Conservation (phyloP, 2,113 vertebrate species). For the Sterrhoptilus dennistouni region DNA sequence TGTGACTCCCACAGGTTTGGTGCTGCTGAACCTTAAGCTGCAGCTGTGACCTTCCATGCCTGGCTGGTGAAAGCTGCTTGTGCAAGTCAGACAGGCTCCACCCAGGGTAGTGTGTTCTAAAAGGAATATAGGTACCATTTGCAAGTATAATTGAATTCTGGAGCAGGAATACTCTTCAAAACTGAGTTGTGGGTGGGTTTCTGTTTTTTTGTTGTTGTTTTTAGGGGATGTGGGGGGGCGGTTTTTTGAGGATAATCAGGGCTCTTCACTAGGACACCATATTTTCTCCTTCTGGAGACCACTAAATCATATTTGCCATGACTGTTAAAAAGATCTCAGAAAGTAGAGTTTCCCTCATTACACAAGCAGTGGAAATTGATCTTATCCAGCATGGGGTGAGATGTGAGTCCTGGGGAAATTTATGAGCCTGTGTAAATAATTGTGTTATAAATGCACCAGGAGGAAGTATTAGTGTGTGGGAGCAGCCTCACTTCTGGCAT, state of each 20-base stretch:
- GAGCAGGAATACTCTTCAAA: background rate
- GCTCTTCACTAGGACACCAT: background rate
- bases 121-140: background rate
- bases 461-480: background rate
- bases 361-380: background rate
- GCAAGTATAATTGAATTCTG: background rate
- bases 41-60: background rate
- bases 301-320: background rate
- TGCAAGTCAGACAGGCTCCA: background rate
- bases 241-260: background rate
- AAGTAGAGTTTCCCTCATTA: background rate
- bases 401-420: background rate
- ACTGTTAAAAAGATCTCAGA: background rate
- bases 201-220: background rate
- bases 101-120: background rate
- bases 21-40: background rate
- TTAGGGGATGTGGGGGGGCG: accelerated
- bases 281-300: background rate
- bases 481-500: background rate
- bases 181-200: background rate
- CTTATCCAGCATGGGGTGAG: background rate
- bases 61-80: background rate
- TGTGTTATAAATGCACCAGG: no score
- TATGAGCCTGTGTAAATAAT: no score
- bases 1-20: background rate